Conservation (phyloP, 2,888 invertebrate genomes). For the Melanophora roralis region DNA sequence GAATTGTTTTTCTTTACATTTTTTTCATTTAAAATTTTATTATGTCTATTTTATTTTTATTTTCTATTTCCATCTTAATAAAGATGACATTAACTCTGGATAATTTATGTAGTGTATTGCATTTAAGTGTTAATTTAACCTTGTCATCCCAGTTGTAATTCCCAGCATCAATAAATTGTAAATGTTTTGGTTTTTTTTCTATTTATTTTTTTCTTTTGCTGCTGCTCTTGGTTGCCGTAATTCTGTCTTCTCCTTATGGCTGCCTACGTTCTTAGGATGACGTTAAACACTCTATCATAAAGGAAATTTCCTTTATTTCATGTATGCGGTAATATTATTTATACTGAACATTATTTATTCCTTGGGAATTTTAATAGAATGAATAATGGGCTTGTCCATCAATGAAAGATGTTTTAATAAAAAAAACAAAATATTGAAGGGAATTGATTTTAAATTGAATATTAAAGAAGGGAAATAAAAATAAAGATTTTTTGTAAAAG, state of each 20-base stretch:
- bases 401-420: background rate
- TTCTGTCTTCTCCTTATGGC: no score
- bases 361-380: conserved; percentile 6
- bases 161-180: conserved; percentile 1
- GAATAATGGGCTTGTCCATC: background rate
- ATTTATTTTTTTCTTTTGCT: background rate
- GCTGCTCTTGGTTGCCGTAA: background rate
- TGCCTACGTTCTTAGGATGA: background rate
- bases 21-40: background rate
- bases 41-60: background rate
- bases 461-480: no score
- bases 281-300: no score
- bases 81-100: conserved; percentile 15
- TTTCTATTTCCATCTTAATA: background rate
- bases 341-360: background rate
- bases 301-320: no score
- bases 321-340: background rate
- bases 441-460: no score
- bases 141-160: conserved; percentile 10
- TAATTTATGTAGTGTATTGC: conserved; percentile 7
- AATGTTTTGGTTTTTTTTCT: background rate
- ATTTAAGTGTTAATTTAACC: conserved; percentile 28
- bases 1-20: background rate
- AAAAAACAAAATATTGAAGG: background rate
- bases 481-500: no score